Percentiles rank a stretch among this genome's conserved stretches.
phyloP scores from a whole-genome alignment of 2,113 vertebrate genomes.

The Struthio camelus region DNA sequence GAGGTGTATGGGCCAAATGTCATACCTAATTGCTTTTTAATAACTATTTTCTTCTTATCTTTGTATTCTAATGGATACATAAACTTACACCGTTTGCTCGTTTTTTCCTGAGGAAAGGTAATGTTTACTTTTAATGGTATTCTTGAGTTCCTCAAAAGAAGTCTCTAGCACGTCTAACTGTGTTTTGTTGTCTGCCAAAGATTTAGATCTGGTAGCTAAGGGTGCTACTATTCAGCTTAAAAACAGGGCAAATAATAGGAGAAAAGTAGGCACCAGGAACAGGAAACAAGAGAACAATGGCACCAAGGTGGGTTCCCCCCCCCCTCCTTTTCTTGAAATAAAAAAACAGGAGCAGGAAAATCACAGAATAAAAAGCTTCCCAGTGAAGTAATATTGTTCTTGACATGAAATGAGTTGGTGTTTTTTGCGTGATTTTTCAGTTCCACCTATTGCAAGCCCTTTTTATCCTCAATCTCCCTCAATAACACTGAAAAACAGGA shows the following conservation, averaged over 20 bases:
- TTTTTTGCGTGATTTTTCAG: neutral
- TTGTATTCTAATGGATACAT: neutral
- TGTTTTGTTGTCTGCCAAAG: neutral
- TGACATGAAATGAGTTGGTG: neutral
- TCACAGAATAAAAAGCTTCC: neutral
- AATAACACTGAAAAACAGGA: neutral
- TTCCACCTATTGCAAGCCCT: neutral
- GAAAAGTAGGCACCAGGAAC: neutral
- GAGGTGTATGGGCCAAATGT: neutral
- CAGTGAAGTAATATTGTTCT: neutral
- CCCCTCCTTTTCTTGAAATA: neutral
- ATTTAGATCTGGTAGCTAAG: neutral
- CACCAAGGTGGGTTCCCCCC: neutral
- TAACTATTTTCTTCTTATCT: neutral
- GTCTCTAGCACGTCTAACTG: too few relatives aligned
- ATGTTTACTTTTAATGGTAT: neutral
- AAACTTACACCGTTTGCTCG: neutral
- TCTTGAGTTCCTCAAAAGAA: neutral
- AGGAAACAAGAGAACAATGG: neutral
- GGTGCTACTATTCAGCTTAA: neutral
- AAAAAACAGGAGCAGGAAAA: neutral
- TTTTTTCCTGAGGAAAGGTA: neutral
- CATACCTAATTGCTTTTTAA: neutral
- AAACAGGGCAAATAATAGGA: neutral
- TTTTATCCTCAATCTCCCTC: neutral